Evolutionary conservation across 2,888 invertebrate genomes (phyloP), one percentile per base, ranked within the genome.

Genomic region (Biston betularia): DNA sequence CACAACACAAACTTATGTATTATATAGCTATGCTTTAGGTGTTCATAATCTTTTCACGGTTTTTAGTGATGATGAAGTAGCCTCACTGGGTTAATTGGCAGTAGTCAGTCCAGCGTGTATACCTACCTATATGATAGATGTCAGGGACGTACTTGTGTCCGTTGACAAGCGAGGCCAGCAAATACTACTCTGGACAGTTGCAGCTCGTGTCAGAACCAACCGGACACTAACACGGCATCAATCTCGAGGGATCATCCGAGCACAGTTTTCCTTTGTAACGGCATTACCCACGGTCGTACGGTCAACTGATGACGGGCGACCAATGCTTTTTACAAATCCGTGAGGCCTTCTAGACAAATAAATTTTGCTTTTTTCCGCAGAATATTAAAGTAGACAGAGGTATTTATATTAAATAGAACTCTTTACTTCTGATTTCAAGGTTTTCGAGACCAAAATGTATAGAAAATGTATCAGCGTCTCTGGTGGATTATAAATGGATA

Each of bases 241-340:
- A 80, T 85, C 83, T 83, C 82, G 53, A 34, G 78, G 84, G 85
- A 85, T 79, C 80, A 79, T 74, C 72, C 73, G 74, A 78, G 74
- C 71, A 67, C 70, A 70, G 69, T 68, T 72, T 71, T 65, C 69
- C 76, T 75, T 66, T 66, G 66, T 66, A 24, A 52, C 60, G 52
- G 60, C n/a, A 57, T 66, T 61, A 57, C 40, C 45, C 15, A 61
- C 57, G 62, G 46, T 61, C 52, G 46, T 34, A 56, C 57, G 56
- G 48, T 53, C 58, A 62, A 48, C 24, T 42, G 52, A 44, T 56
- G 61, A 61, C 50, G 61, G 50, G 24, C 46, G 24, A 45, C 38
- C 54, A 50, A 40, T 60, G 57, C 56, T 57, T 66, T 70, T 67
- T 72, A 72, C 63, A 57, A 52, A 64, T 64, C 63, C 56, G 54